Evolutionary conservation across 2,113 vertebrate genomes (phyloP).

Genomic region (Centropristis striata): DNA sequence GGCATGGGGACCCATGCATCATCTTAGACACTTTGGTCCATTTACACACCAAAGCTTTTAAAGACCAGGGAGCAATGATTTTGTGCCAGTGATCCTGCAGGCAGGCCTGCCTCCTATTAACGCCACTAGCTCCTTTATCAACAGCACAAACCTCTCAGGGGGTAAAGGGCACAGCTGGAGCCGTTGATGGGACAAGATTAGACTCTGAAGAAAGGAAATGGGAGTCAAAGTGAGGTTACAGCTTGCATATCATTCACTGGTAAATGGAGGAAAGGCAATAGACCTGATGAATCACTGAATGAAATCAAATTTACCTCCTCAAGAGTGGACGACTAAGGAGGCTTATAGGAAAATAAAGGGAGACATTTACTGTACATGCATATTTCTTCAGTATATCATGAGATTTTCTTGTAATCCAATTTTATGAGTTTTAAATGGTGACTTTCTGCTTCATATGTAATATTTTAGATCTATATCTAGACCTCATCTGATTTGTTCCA

Average conservation of each 20-base stretch:
- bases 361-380: background rate
- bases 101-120: slow-evolving; percentile 67
- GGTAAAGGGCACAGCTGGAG: slow-evolving; percentile 78
- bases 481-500: slow-evolving; percentile 25
- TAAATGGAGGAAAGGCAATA: slow-evolving; percentile 69
- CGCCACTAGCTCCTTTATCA: slow-evolving; percentile 71
- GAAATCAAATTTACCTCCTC: slow-evolving; percentile 32
- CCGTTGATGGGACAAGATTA: slow-evolving; percentile 78
- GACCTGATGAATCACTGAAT: slow-evolving; percentile 56
- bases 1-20: slow-evolving; percentile 73
- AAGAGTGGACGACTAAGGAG: background rate
- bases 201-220: slow-evolving; percentile 73
- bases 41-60: slow-evolving; percentile 73
- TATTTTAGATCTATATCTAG: background rate
- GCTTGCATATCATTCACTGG: slow-evolving; percentile 76
- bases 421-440: slow-evolving; percentile 3
- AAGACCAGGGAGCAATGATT: slow-evolving; percentile 70
- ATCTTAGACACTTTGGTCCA: slow-evolving; percentile 72
- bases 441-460: slow-evolving; percentile 29
- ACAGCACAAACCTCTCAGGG: slow-evolving; percentile 66
- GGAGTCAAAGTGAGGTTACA: slow-evolving; percentile 74
- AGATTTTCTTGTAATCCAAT: background rate
- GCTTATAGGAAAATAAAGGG: background rate
- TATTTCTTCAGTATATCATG: background rate
- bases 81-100: slow-evolving; percentile 69